These are phyloP conservation scores for Sciurus niger DNA, from an alignment of 2,113 vertebrate genomes.

Conservation along the genomic window DNA sequence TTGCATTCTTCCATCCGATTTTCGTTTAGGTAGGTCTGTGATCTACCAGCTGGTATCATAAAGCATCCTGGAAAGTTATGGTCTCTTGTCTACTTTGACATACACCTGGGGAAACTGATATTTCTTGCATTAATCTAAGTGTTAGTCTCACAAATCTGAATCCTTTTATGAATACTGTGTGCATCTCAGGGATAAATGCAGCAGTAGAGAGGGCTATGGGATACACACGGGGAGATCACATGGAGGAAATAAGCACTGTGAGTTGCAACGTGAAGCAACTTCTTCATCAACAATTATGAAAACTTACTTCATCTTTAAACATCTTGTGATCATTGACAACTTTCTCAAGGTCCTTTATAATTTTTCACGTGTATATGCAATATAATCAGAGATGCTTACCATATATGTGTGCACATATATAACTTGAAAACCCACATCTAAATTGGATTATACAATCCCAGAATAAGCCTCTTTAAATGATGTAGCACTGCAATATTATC, in stretches of 20 bases:
- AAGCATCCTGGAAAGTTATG: slow-evolving; percentile 65
- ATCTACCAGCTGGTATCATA: slow-evolving; percentile 66
- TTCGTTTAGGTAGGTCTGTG: slow-evolving; percentile 63
- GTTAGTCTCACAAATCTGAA: slow-evolving; percentile 62
- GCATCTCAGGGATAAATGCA: not conserved
- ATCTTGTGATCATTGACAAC: not conserved
- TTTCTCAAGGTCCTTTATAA: slow-evolving; percentile 2
- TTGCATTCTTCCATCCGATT: slow-evolving; percentile 63
- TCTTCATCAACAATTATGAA: not conserved
- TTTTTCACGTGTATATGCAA: not conserved
- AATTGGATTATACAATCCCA: not conserved
- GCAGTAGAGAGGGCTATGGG: not conserved
- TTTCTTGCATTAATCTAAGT: slow-evolving; percentile 63
- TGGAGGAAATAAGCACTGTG: not conserved
- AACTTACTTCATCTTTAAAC: slow-evolving; percentile 36
- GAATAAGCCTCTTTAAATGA: not conserved
- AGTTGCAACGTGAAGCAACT: not conserved
- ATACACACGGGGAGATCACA: not conserved
- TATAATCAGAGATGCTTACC: not conserved
- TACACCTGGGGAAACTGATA: slow-evolving; percentile 48
- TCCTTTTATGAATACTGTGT: slow-evolving; percentile 42
- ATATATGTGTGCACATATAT: not conserved
- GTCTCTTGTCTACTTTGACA: slow-evolving; percentile 70
- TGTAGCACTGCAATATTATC: not conserved
- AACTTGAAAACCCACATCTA: not conserved